These are phyloP conservation scores for Anthopleura sola DNA, from an alignment of 64 coral and sea anemone species.

Conservation along the genomic window DNA sequence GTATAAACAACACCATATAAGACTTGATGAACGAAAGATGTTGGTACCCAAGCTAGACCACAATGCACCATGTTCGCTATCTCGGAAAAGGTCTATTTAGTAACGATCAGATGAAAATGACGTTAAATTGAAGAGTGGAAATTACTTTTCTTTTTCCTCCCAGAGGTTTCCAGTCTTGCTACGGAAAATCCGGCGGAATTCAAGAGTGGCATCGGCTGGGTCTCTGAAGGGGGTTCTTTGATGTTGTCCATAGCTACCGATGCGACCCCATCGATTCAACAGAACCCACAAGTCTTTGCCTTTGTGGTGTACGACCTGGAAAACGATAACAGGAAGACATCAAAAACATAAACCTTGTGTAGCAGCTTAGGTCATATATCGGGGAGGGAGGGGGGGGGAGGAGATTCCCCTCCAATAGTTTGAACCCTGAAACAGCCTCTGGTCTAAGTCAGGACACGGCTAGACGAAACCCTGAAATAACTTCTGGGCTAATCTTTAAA, in stretches of 20 bases:
- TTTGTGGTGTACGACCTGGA: constrained; percentile 79
- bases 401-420: too few species aligned
- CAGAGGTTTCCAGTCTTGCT: constrained; percentile 91
- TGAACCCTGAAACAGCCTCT: too few species aligned
- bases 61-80: too few species aligned
- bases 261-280: constrained; percentile 84
- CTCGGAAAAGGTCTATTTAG: too few species aligned
- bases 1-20: too few species aligned
- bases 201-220: constrained; percentile 47
- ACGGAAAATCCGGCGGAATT: constrained; percentile 83
- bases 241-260: constrained; percentile 78
- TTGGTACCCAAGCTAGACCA: too few species aligned
- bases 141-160: constrained; percentile 73
- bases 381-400: too few species aligned
- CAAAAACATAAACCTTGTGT: neutral
- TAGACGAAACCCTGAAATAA: too few species aligned
- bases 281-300: constrained; percentile 80
- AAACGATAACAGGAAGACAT: neutral
- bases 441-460: neutral
- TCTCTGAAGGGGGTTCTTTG: constrained; percentile 74
- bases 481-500: too few species aligned
- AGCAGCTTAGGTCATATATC: too few species aligned
- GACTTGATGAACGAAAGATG: too few species aligned
- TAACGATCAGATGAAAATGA: neutral
- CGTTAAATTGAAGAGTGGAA: neutral